Base-by-base conservation (phyloP, 2,888 invertebrate species). In the Lacanobia oleracea region DNA sequence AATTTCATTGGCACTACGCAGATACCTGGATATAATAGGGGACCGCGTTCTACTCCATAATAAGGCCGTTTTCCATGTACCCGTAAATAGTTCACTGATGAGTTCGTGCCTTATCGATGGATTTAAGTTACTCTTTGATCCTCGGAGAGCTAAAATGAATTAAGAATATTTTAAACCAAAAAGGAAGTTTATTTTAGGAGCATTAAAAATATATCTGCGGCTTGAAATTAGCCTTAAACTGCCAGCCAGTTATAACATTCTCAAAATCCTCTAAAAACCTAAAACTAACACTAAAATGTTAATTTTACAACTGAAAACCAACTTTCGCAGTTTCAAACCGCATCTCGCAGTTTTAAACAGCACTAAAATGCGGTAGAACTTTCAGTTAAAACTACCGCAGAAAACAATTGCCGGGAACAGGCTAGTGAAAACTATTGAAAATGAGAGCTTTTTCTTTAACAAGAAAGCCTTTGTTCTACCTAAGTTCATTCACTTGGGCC, bases 31-130 rank as follows among this genome's bases (percentile, higher is more conserved):
- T 40, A 27, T 18, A 27, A 37, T 40, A 23, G 14, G 40, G 7
- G n/a, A 0, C 8, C 12, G n/a, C 4, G 18, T 33, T 4, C 1
- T 45, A 45, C 57, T 51, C 50, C 48, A 33, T 12, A 56, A n/a
- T 33, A 45, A 43, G 23, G 10, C 1, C n/a, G 33, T 61, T 65
- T 51, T 18, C 14, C 23, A 33, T 59, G 56, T 12, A 50, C 10
- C 8, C 53, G 53, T 33, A 10, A 56, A 23, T 51, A 60, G 66
- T 68, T 50, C 21, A 6, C 33, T 54, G 48, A 69, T 54, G 65
- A 62, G 48, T 50, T 61, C 77, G 82, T 78, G 82, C 62, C 70
- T 62, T 81, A 81, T 69, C 62, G 16, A 50, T 27, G 18, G 45
- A 14, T 37, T 43, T 14, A 69, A 50, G 45, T 21, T 54, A 57